Evolutionary conservation across 1,140 invertebrate genomes (phyloP).

Genomic region (Drosophila watanabei): DNA sequence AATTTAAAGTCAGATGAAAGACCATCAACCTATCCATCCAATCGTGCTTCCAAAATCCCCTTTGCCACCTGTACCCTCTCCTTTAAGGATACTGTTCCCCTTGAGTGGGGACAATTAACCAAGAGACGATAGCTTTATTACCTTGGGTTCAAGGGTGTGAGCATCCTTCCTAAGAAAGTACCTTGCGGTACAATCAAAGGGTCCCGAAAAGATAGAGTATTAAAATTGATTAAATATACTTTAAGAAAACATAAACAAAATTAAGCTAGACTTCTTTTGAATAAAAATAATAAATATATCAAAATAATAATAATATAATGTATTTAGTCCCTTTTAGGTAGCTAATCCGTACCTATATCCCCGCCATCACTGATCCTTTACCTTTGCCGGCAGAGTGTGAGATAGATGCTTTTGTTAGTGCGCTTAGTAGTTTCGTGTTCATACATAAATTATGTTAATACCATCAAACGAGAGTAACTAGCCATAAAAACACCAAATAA

Average conservation of each 20-base stretch:
- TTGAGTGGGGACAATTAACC: conserved; percentile 37
- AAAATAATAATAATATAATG: too few relatives aligned
- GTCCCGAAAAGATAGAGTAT: not conserved
- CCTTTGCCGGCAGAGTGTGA: not conserved
- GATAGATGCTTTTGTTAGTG: conserved; percentile 56
- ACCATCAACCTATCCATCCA: conserved; percentile 9
- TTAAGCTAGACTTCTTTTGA: too few relatives aligned
- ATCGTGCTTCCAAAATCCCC: too few relatives aligned
- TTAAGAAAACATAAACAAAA: too few relatives aligned
- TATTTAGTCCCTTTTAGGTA: too few relatives aligned
- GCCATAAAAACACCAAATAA: conserved; percentile 75
- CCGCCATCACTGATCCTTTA: conserved; percentile 9
- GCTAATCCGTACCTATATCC: too few relatives aligned
- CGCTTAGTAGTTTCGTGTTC: conserved; percentile 76
- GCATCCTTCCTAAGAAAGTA: not conserved
- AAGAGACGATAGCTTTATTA: conserved; percentile 55
- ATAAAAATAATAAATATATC: too few relatives aligned
- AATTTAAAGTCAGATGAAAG: conserved; percentile 31
- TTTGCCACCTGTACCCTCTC: not conserved
- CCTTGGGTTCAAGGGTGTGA: not conserved
- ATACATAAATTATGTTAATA: conserved; percentile 82
- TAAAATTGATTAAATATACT: not conserved
- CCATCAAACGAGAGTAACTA: conserved; percentile 77
- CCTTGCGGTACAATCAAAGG: not conserved
- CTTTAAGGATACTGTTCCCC: not conserved